Evolutionary conservation across 2,113 vertebrate genomes (phyloP).

Genomic region (Xiphophorus hellerii): DNA sequence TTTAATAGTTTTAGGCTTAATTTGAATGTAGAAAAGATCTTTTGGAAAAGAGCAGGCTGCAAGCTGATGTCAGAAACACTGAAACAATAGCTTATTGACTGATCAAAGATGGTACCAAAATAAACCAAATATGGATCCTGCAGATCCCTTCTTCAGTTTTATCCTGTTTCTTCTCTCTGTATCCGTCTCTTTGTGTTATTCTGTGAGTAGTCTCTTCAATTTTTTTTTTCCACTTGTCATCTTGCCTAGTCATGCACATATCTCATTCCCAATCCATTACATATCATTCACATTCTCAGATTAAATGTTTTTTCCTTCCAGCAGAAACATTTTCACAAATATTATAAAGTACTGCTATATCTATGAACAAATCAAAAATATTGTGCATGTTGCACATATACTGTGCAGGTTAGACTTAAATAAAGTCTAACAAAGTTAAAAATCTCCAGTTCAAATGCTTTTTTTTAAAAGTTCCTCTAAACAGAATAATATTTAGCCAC

Average conservation of each 20-base stretch:
- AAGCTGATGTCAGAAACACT: constrained; percentile 1
- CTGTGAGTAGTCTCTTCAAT: background rate
- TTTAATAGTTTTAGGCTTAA: background rate
- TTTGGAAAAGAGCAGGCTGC: background rate
- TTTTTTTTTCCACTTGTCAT: background rate
- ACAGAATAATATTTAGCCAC: background rate
- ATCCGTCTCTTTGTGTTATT: background rate
- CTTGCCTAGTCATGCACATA: background rate
- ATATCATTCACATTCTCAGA: constrained; percentile 7
- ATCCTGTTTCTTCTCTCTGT: background rate
- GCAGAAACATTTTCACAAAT: background rate
- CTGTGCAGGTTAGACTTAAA: no score
- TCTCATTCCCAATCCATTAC: constrained; percentile 40
- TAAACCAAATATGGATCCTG: constrained; percentile 26
- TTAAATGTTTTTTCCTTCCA: background rate
- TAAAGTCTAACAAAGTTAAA: background rate
- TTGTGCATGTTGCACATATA: no score
- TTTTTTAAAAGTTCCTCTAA: background rate
- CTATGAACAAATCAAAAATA: no score
- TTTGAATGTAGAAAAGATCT: background rate
- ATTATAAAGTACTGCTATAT: background rate
- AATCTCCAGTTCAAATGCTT: background rate
- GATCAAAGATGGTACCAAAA: constrained; percentile 10
- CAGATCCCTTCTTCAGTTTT: constrained; percentile 1
- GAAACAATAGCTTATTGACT: constrained; percentile 15